Base-by-base conservation (phyloP, 2,113 vertebrate genomes). In the Ageneiosus marmoratus region DNA sequence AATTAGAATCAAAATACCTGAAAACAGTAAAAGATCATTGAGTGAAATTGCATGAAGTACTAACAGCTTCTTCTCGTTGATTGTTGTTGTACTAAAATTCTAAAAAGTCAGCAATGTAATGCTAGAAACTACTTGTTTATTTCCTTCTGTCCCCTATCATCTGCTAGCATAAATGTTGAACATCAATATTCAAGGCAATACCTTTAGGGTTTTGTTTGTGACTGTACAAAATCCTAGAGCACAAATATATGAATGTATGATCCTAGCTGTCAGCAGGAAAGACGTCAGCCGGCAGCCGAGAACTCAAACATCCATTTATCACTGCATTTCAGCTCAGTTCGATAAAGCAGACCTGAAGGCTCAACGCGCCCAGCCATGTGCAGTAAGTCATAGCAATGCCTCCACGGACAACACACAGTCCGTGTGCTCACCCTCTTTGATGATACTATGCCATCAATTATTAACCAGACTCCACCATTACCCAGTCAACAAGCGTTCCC, bases 401-500 rank as follows among this genome's bases (percentile, higher is more conserved):
- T 77, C 63, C 37, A 60, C 62, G 76, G 77, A 80, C 72, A 76
- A 55, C 73, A 83, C 77, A 44, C 60, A 81, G 72, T 37, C 84
- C 70, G 37, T 63, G 70, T 55, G 9, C 34, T 76, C 53, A 11
- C 44, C 12, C 22, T 83, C 32, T 77, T 46, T 80, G 70, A 55
- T 76, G 77, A 58, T 72, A 70, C 81, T 37, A 70, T 11, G 56
- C 50, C 50, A 86, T 83, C 70, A 83, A 83, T 86, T 86, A 86
- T 86, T 86, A 82, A 86, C 58, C 58, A 69, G 81, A 83, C 87
- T 76, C 16, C 60, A 63, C 27, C 44, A 62, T 44, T 67, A 76
- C 55, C 81, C 85, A 80, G 79, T 86, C 77, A 83, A 86, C 81
- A 83, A 51, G 81, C 60, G 12, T 76, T 74, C 41, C 44, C 65